Base-by-base conservation (phyloP, 1,140 invertebrate genomes). In the Goniozus legneri region DNA sequence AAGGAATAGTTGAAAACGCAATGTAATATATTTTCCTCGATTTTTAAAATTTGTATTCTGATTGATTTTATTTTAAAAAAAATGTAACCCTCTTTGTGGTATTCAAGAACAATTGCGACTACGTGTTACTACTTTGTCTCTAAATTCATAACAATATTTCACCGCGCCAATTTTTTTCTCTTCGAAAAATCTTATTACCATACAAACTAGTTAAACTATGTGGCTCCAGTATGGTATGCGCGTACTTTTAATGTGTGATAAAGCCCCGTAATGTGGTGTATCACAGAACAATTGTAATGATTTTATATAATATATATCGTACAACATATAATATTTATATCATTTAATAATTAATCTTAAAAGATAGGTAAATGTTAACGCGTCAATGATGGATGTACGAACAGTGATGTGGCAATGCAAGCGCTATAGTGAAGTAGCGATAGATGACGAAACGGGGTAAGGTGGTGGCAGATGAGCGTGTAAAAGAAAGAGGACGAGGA, bases 201-300 rank as follows among this genome's bases (percentile, higher is more conserved):
- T 67, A 62, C 50, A n/a, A 67, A 67, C 56, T 65, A 62, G 47
- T 62, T 56, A 57, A 54, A 56, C 50, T 52, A 52, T 50, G 50
- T 59, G 58, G 54, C 49, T 65, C 55, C 58, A 47, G 58, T 65
- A 54, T 63, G 46, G 46, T 64, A 57, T 40, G 54, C 56, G 53
- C 53, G 45, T 58, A 52, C n/a, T n/a, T n/a, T n/a, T 62, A 41
- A 65, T 54, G 58, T 67, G 72, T 75, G 73, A 75, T 74, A 73
- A 75, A 75, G 71, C 71, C 71, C 68, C 71, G 67, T 71, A 75
- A 74, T 61, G 63, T 75, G 73, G 68, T 74, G 70, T 75, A 75
- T 75, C 73, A 75, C 73, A 75, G 73, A 74, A 75, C 70, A 75
- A 74, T 75, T 65, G 68, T 74, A 72, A 59, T 72, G 71, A 62